Evolutionary conservation across 2,888 invertebrate genomes (phyloP).

Genomic region (Andrena trimmerana): DNA sequence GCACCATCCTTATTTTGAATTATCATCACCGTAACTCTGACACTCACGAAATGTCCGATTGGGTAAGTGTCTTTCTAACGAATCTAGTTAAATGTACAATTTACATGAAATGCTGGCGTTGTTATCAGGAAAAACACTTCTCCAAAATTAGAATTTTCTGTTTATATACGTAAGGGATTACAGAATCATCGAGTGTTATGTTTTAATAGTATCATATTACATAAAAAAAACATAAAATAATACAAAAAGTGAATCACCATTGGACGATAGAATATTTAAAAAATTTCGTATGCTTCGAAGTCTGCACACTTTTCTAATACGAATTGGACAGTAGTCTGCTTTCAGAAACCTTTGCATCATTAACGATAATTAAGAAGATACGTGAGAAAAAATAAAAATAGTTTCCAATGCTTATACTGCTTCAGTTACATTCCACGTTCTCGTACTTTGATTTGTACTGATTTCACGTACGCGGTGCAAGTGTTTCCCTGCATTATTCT

Average conservation of each 20-base stretch:
- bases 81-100: background rate
- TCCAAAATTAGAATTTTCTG: background rate
- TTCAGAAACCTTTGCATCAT: background rate
- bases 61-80: slow-evolving; percentile 88
- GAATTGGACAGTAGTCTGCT: background rate
- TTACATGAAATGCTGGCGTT: no score
- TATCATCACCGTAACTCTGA: slow-evolving; percentile 99
- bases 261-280: no score
- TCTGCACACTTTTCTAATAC: no score
- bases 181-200: no score
- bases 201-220: no score
- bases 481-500: slow-evolving; percentile 12
- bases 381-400: background rate
- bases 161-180: no score
- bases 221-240: no score
- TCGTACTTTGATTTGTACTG: background rate
- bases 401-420: background rate
- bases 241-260: no score
- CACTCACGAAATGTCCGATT: slow-evolving; percentile 98
- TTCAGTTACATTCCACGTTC: background rate
- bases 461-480: background rate
- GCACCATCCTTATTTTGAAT: slow-evolving; percentile 98
- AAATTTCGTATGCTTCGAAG: no score
- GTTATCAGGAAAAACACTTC: background rate
- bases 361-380: background rate